These are phyloP conservation scores for Calypte anna DNA, from an alignment of 2,113 vertebrate genomes.

Conservation along the genomic window DNA sequence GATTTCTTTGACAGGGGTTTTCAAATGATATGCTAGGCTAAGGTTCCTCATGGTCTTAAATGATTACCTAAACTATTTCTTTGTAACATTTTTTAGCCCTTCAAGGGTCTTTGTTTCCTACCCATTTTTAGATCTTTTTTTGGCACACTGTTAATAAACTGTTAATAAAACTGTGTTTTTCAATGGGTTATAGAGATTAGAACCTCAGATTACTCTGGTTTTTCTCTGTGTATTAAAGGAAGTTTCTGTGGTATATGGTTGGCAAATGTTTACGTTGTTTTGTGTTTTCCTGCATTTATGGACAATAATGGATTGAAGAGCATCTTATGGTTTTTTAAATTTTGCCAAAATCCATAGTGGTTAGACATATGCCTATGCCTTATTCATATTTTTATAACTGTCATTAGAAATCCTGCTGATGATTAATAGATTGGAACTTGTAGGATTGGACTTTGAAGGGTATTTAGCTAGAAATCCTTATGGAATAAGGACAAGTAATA, in stretches of 20 bases:
- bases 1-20: neutral
- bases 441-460: neutral
- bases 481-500: neutral
- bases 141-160: neutral
- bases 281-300: slow-evolving; percentile 56
- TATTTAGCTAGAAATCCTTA: slow-evolving; percentile 2
- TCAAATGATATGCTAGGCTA: neutral
- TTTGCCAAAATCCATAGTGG: slow-evolving; percentile 50
- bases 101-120: neutral
- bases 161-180: slow-evolving; percentile 28
- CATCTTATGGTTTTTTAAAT: neutral
- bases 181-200: slow-evolving; percentile 19
- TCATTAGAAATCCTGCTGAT: slow-evolving; percentile 4
- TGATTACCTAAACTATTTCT: neutral
- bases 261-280: slow-evolving; percentile 34
- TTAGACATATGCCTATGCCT: neutral
- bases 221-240: slow-evolving; percentile 3
- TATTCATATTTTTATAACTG: slow-evolving; percentile 34
- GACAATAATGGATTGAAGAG: slow-evolving; percentile 58
- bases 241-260: slow-evolving; percentile 12
- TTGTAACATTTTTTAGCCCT: neutral
- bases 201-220: neutral
- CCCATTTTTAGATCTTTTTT: neutral
- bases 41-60: neutral
- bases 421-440: slow-evolving; percentile 33